A percentile compares a stretch with the other conserved stretches of the same genome.
Conservation (phyloP, 2,797 vertebrate species). For the Steatocranus sp. region DNA sequence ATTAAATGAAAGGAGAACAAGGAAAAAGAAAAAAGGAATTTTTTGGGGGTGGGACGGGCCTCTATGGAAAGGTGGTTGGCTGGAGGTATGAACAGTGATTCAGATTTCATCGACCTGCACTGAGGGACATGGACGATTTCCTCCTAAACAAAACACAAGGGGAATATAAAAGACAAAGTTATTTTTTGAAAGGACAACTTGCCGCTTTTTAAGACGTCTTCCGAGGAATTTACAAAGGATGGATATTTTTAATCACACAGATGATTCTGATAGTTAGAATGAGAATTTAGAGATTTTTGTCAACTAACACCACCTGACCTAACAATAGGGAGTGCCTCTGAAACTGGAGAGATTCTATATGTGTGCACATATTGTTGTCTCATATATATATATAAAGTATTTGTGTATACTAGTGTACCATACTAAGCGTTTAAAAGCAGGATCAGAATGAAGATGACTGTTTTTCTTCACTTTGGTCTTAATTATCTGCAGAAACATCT, state of each 20-base stretch:
- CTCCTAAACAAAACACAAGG: slow-evolving; percentile 29
- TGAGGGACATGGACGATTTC: neutral
- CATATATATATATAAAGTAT: slow-evolving; percentile 42
- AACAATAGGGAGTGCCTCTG: slow-evolving; percentile 72
- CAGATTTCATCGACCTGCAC: neutral
- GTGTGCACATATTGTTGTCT: slow-evolving; percentile 42
- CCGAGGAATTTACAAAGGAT: slow-evolving; percentile 59
- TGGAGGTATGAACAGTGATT: neutral
- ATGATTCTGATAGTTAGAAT: slow-evolving; percentile 50
- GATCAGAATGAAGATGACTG: neutral
- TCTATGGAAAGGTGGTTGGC: neutral
- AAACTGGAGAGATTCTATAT: slow-evolving; percentile 54
- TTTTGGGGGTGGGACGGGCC: neutral
- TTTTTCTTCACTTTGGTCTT: neutral
- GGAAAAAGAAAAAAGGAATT: slow-evolving; percentile 3
- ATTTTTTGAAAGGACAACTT: slow-evolving; percentile 50
- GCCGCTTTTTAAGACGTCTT: slow-evolving; percentile 73
- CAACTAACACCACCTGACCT: slow-evolving; percentile 70
- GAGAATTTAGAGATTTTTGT: slow-evolving; percentile 53
- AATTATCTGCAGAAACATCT: neutral
- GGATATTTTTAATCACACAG: slow-evolving; percentile 60
- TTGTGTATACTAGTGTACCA: slow-evolving; percentile 47
- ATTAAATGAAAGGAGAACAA: neutral
- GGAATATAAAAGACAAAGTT: slow-evolving; percentile 26
- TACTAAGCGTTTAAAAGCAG: slow-evolving; percentile 22